phyloP scores from a whole-genome alignment of 2,888 invertebrate genomes.

The Homarus gammarus region DNA sequence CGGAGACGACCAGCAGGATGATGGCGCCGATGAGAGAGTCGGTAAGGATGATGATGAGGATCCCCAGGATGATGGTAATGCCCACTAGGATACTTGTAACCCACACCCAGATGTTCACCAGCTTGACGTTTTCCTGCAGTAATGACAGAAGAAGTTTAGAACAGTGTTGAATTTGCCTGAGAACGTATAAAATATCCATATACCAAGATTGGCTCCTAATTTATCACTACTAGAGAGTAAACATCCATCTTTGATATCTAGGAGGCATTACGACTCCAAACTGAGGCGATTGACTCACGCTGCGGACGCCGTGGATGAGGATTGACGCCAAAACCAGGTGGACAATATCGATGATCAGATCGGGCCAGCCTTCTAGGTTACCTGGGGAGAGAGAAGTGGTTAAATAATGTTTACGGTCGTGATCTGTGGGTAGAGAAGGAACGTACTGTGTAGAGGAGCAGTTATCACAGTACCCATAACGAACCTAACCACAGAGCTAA shows the following conservation, averaged over 20 bases:
- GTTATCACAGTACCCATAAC: not conserved
- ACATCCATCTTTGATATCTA: too few species aligned
- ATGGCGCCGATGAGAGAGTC: constrained; percentile 4
- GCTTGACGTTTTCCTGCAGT: not conserved
- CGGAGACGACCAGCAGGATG: constrained; percentile 14
- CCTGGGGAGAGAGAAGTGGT: not conserved
- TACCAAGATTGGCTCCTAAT: too few species aligned
- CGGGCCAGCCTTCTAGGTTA: constrained; percentile 27
- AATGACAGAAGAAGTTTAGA: not conserved
- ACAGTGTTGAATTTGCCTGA: too few species aligned
- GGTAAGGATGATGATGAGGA: constrained; percentile 6
- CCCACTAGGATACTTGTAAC: not conserved
- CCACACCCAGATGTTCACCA: constrained; percentile 14
- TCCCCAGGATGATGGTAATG: constrained; percentile 17
- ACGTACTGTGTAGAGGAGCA: not conserved
- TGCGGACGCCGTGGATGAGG: constrained; percentile 40
- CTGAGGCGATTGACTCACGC: constrained; percentile 21
- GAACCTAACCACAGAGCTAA: too few species aligned
- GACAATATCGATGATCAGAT: constrained; percentile 25
- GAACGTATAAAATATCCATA: too few species aligned
- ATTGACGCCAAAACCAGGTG: constrained; percentile 22
- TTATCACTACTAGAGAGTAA: too few species aligned
- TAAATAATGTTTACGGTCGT: not conserved
- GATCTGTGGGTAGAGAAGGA: not conserved
- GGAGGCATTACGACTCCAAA: too few species aligned